A percentile compares a stretch with the other conserved stretches of the same genome.
Conservation (phyloP, 1,140 invertebrate genomes). For the Drosophila ficusphila region DNA sequence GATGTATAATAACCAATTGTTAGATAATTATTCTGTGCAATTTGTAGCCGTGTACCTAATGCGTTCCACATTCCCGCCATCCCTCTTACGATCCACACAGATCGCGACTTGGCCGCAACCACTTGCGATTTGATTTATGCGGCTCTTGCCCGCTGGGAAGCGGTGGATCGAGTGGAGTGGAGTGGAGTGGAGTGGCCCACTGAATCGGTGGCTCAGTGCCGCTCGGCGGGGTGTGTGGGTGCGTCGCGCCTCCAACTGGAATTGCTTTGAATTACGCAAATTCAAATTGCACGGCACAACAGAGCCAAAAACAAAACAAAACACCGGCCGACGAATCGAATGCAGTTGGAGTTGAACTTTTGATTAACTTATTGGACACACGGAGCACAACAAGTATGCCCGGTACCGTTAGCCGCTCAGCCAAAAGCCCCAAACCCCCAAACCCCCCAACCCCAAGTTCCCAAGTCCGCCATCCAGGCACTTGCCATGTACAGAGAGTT, state of each 20-base stretch:
- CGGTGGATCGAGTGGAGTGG: not conserved
- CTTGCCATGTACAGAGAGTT: constrained; percentile 52
- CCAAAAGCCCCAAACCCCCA: no score
- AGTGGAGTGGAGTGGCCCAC: constrained; percentile 16
- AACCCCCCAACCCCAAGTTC: no score
- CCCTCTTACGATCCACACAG: constrained; percentile 9
- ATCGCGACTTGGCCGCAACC: constrained; percentile 44
- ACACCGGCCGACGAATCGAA: constrained; percentile 34
- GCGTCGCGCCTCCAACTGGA: constrained; percentile 71
- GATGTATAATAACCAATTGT: not conserved
- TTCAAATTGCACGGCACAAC: constrained; percentile 39
- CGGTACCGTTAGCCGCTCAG: constrained; percentile 52
- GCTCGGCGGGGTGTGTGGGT: constrained; percentile 66
- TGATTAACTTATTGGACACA: constrained; percentile 76
- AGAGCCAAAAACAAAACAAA: constrained; percentile 33
- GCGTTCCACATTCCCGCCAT: constrained; percentile 41
- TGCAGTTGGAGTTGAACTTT: constrained; percentile 66
- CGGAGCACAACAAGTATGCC: constrained; percentile 39
- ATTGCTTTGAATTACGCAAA: constrained; percentile 82
- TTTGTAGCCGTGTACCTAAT: constrained; percentile 25
- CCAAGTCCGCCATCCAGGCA: constrained; percentile 26
- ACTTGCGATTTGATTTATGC: constrained; percentile 78
- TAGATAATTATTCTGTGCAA: not conserved
- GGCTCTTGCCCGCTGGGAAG: constrained; percentile 45
- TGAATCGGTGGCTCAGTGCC: constrained; percentile 15